A percentile compares a stretch with the other conserved stretches of the same genome.
Evolutionary conservation across 2,113 vertebrate genomes (phyloP).

Genomic region (Emydura subglobosa): DNA sequence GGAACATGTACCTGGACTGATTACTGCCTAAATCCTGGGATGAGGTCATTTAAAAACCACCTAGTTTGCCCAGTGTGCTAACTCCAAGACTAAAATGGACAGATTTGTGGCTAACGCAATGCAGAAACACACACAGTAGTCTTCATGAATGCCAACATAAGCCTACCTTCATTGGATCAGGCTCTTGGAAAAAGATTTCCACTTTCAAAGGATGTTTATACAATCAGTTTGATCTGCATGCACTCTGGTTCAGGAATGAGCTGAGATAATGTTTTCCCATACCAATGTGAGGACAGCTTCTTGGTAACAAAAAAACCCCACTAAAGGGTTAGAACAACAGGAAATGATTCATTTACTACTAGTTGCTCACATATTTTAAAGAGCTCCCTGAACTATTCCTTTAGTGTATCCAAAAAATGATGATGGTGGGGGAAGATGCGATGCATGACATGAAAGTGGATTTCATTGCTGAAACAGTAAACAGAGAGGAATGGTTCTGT

Average conservation of each 20-base stretch:
- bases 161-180: neutral
- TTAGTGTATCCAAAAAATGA: conserved; percentile 70
- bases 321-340: conserved; percentile 61
- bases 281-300: conserved; percentile 18
- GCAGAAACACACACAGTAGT: conserved; percentile 53
- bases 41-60: conserved; percentile 69
- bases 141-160: neutral
- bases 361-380: conserved; percentile 75
- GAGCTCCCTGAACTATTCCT: conserved; percentile 68
- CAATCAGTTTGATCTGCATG: conserved; percentile 27
- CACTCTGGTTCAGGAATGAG: conserved; percentile 32
- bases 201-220: conserved; percentile 41
- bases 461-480: conserved; percentile 75
- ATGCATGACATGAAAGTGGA: conserved; percentile 74
- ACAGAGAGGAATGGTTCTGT: conserved; percentile 70
- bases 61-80: conserved; percentile 57
- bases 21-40: conserved; percentile 42
- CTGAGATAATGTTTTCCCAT: conserved; percentile 54
- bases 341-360: conserved; percentile 74
- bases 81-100: conserved; percentile 58
- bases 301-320: neutral
- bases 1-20: conserved; percentile 17
- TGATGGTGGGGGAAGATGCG: conserved; percentile 16
- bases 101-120: conserved; percentile 47
- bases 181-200: neutral